phyloP scores from a whole-genome alignment of 37 sponge, comb jelly and placozoan genomes.

The Cliona cf. orientalis region DNA sequence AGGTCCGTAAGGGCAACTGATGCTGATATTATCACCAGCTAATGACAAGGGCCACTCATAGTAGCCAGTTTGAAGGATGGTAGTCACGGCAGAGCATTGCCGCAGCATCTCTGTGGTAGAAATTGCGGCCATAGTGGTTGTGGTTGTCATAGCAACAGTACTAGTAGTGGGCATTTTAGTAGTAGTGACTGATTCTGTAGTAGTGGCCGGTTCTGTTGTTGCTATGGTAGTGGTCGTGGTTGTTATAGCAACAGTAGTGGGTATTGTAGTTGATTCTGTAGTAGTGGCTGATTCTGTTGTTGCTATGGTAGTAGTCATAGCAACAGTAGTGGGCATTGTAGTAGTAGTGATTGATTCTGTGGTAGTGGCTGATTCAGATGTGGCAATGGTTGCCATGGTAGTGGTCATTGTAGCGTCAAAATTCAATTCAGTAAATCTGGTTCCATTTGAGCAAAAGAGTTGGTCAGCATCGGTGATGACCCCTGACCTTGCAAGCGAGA shows the following conservation, averaged over 20 bases:
- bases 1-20: conserved; percentile 37
- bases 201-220: background rate
- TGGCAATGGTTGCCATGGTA: background rate
- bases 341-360: background rate
- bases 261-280: background rate
- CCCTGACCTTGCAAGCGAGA: conserved; percentile 5
- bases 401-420: background rate
- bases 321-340: background rate
- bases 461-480: background rate
- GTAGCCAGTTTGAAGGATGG: background rate
- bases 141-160: background rate
- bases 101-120: background rate
- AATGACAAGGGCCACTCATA: conserved; percentile 14
- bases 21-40: background rate
- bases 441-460: conserved; percentile 8
- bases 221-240: background rate
- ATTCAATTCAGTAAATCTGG: background rate
- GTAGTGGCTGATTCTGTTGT: background rate
- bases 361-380: background rate
- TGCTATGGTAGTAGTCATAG: background rate
- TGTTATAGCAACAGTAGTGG: background rate
- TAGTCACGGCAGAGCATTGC: background rate
- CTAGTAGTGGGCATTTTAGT: conserved; percentile 2
- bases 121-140: background rate
- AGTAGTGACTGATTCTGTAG: background rate